Percentiles rank a stretch among this genome's conserved stretches.
phyloP scores from a whole-genome alignment of 2,888 invertebrate genomes.

The Digitonthophagus gazella region DNA sequence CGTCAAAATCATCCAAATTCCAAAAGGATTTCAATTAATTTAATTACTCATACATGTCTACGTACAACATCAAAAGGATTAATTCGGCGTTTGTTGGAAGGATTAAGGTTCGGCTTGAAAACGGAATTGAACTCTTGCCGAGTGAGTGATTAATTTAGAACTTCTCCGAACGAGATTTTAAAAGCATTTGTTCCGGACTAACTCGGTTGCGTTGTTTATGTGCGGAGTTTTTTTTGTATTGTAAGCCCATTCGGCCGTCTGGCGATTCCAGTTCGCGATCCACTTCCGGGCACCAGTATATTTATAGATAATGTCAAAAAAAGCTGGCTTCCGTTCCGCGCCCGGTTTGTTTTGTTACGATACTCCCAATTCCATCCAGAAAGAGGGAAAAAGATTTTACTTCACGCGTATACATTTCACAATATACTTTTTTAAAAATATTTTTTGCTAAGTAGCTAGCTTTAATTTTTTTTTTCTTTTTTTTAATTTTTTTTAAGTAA shows the following conservation, averaged over 20 bases:
- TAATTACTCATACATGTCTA: neutral
- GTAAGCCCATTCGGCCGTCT: neutral
- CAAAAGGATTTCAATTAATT: neutral
- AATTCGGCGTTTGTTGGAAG: neutral
- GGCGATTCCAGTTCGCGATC: neutral
- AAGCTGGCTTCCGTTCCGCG: neutral
- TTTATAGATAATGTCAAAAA: neutral
- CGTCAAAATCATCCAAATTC: neutral
- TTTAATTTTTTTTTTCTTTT: no score
- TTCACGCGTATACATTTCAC: no score
- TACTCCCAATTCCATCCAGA: no score
- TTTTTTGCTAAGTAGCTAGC: no score
- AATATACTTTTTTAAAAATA: no score
- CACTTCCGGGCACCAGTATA: neutral
- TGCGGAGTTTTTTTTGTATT: neutral
- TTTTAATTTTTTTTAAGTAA: no score
- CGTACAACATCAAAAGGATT: neutral
- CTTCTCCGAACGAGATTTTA: neutral
- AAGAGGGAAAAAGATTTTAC: no score
- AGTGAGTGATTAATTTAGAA: neutral
- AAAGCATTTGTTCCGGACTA: neutral
- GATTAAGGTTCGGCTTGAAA: neutral
- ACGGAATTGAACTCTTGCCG: neutral
- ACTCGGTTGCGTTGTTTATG: neutral
- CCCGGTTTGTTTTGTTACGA: neutral